Percentiles rank a stretch among this genome's conserved stretches.
Conservation (phyloP, 2,113 vertebrate genomes). For the Eudorcas thomsonii region DNA sequence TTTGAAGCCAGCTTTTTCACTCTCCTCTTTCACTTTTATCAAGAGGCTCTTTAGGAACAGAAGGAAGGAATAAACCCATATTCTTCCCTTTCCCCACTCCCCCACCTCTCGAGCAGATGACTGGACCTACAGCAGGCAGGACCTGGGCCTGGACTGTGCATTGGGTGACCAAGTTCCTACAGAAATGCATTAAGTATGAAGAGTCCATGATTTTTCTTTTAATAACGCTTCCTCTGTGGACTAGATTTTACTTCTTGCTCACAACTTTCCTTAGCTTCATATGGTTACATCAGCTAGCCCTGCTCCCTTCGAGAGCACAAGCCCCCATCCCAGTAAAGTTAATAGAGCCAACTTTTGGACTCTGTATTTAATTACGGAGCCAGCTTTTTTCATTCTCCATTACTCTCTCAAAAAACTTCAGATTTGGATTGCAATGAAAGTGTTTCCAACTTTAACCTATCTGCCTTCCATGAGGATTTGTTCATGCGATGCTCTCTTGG, state of each 20-base stretch:
- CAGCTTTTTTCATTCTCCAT: neutral
- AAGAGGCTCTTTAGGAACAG: neutral
- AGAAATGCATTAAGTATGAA: neutral
- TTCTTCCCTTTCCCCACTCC: neutral
- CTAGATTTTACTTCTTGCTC: neutral
- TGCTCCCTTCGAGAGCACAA: neutral
- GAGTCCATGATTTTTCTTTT: neutral
- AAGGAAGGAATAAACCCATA: neutral
- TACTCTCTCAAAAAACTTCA: conserved; percentile 22
- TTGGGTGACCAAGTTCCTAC: neutral
- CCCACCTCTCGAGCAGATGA: neutral
- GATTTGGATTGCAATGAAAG: neutral
- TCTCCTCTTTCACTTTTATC: neutral
- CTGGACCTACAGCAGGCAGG: neutral
- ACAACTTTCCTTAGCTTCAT: neutral
- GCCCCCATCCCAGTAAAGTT: neutral
- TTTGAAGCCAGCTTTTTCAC: neutral
- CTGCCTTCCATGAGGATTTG: neutral
- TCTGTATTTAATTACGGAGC: neutral
- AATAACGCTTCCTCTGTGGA: neutral
- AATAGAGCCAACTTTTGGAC: neutral
- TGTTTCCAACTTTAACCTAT: conserved; percentile 36
- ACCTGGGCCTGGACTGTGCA: neutral
- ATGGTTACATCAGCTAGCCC: neutral
- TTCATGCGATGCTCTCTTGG: neutral